Evolutionary conservation across 1,140 invertebrate species (phyloP).

Genomic region (Notospermus geniculatus): DNA sequence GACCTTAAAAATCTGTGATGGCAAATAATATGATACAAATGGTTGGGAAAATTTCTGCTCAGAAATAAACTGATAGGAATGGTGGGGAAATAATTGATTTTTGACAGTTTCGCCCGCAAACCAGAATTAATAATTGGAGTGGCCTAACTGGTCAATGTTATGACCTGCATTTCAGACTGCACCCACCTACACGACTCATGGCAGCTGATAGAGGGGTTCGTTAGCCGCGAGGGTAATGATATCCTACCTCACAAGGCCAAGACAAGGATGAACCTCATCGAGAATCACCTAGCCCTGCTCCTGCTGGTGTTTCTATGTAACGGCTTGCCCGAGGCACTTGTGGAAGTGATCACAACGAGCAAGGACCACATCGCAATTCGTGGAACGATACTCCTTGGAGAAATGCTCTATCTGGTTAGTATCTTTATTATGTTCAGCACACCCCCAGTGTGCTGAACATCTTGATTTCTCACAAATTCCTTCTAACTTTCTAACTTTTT

Average conservation of each 20-base stretch:
- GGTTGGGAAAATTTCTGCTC: too few relatives aligned
- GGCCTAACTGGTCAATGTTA: not conserved
- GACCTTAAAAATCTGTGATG: too few relatives aligned
- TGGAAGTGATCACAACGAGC: constrained; percentile 84
- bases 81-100: too few relatives aligned
- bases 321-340: constrained; percentile 82
- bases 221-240: constrained; percentile 80
- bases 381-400: constrained; percentile 83
- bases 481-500: too few relatives aligned
- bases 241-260: constrained; percentile 79
- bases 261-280: constrained; percentile 78
- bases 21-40: too few relatives aligned
- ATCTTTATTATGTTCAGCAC: constrained; percentile 5
- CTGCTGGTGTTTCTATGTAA: constrained; percentile 83
- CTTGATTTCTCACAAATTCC: too few relatives aligned
- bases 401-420: constrained; percentile 77
- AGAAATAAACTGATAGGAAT: too few relatives aligned
- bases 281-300: constrained; percentile 86
- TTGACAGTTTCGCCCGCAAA: too few relatives aligned
- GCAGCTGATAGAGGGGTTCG: constrained; percentile 87
- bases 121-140: too few relatives aligned
- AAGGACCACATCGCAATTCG: constrained; percentile 85
- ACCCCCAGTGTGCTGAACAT: too few relatives aligned
- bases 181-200: constrained; percentile 74
- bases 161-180: constrained; percentile 63